Base-by-base conservation (phyloP, 2,113 vertebrate species). In the Podarcis raffonei region DNA sequence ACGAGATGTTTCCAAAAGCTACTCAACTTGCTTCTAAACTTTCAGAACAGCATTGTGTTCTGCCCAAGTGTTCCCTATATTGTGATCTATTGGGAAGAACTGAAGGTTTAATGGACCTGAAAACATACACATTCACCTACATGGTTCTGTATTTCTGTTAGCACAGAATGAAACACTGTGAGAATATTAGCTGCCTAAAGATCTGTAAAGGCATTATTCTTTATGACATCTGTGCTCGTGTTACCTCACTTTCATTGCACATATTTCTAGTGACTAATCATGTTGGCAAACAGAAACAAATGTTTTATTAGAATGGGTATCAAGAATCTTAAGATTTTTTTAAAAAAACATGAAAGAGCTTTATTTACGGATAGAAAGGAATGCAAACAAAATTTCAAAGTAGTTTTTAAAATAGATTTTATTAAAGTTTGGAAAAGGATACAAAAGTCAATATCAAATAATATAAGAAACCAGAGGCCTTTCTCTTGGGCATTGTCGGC, bases 101-200 rank as follows among this genome's bases (percentile, higher is more conserved):
- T 13, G 22, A 83, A 65, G 12, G 39, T 62, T 92, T 88, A 68
- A 66, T 90, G 82, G 48, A 39, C 79, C 62, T 4, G 1, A 90
- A 94, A 78, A 92, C 7, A 76, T 62, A 84, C 16, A 74, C 77
- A 84, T 91, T 76, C 69, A 75, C 23, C 75, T 91, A 22, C 75
- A 62, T 23, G 13, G 85, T 62, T 81, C 80, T 91, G 37, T 80
- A 9, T 81, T 57, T 88, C 37, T 68, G 53, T 6, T 89, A 42
- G 35, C 57, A 35, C 79, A 87, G 74, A 89, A 86, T 59, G 66
- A 90, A 80, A 86, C 86, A 81, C 69, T 74, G 37, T 57, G 79
- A 69, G 27, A 81, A 37, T 23, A 81, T 71, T 79, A 75, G 12
- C 22, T 83, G 69, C 62, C 27, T 82, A 83, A 85, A 85, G 30